A percentile compares a stretch with the other conserved stretches of the same genome.
phyloP scores from a whole-genome alignment of 2,888 invertebrate species.

The Labia minor region DNA sequence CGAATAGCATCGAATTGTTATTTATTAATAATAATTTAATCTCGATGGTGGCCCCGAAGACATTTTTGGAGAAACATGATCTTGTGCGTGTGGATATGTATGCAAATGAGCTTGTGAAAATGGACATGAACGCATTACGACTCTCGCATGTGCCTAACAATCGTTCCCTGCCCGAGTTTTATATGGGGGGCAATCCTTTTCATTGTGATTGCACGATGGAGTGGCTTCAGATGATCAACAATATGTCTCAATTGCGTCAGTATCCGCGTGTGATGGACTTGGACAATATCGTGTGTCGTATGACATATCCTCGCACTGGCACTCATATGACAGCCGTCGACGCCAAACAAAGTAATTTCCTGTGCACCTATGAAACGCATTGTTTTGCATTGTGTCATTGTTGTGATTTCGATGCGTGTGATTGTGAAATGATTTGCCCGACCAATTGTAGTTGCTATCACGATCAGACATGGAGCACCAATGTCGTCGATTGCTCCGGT shows the following conservation, averaged over 20 bases:
- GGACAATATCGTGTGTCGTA: conserved; percentile 76
- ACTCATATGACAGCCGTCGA: conserved; percentile 65
- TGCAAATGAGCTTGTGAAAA: conserved; percentile 70
- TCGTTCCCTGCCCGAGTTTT: conserved; percentile 73
- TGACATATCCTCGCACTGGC: conserved; percentile 71
- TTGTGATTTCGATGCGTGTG: conserved; percentile 92
- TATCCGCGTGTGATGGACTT: conserved; percentile 82
- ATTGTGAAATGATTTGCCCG: conserved; percentile 94
- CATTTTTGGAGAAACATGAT: conserved; percentile 74
- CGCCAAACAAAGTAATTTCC: conserved; percentile 71
- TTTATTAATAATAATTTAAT: conserved; percentile 85
- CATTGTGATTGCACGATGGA: conserved; percentile 93
- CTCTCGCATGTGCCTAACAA: conserved; percentile 61
- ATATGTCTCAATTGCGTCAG: conserved; percentile 64
- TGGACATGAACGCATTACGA: conserved; percentile 70
- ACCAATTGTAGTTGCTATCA: conserved; percentile 89
- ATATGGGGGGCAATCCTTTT: conserved; percentile 85
- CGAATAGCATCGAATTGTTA: conserved; percentile 75
- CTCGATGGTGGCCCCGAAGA: conserved; percentile 67
- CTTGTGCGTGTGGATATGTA: conserved; percentile 82
- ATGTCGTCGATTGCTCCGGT: conserved; percentile 82
- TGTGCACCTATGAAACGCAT: conserved; percentile 84
- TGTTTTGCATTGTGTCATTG: conserved; percentile 92
- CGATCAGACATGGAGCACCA: conserved; percentile 86
- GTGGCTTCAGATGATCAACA: conserved; percentile 84